Evolutionary conservation across 2,113 vertebrate species (phyloP), one percentile per base, ranked within the genome.

Genomic region (Bujurquina vittata): DNA sequence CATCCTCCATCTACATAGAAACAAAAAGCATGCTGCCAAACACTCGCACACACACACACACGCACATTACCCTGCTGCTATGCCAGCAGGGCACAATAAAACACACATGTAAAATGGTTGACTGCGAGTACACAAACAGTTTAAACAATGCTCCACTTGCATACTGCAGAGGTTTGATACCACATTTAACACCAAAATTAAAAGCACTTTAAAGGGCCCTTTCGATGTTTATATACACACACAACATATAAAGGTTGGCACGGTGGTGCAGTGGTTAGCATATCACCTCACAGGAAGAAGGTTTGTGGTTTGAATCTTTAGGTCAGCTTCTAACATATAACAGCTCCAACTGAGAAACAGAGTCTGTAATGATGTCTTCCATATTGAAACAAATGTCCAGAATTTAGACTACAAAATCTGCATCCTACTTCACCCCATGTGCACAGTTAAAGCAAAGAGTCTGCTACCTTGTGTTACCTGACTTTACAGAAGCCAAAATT

Each of bases 1-100:
- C 67, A 35, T 26, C 61, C 75, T 75, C 85, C 80, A 91, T 87
- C 88, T 85, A 87, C 89, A 90, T 89, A 75, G 87, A 94, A 87
- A 92, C 84, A 93, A 91, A 89, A 91, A 92, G 75, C 77, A 88
- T 54, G 60, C 77, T 17, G 22, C 69, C 65, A 86, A 62, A 69
- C 61, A 46, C 43, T 49, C 61, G 15, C 43, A 77, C 60, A 57
- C 52, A 74, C 43, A 46, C 43, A 22, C 63, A 77, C 37, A 79
- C 60, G 69, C 57, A 73, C 54, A 37, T 37, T 65, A 74, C 58
- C 78, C 76, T 56, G 56, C 82, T 7, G 29, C 75, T 11, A 77
- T 88, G 87, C 86, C 87, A 75, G 81, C 49, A 60, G 87, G 84
- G 89, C 72, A 81, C 75, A 87, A 87, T 88, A 88, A 91, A 89